Base-by-base conservation (phyloP, 2,113 vertebrate genomes). In the Cottus gobio region DNA sequence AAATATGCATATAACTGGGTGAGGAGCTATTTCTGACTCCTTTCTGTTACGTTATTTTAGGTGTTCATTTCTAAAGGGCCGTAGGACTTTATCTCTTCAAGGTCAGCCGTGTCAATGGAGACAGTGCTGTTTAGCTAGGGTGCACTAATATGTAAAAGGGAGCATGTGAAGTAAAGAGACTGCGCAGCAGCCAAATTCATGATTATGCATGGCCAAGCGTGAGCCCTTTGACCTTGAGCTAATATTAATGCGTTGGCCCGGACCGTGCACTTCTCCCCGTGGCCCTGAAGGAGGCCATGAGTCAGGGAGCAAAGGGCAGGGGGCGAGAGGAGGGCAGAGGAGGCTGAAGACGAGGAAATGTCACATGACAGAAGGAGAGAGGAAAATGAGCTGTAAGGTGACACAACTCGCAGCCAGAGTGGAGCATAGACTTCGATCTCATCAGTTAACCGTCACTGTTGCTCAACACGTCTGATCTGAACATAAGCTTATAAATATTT, bases 161-260 rank as follows among this genome's bases (percentile, higher is more conserved):
- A 64, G 74, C 65, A 69, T 81, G 84, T 54, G 80, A 89, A 78
- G 77, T 52, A 77, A 80, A n/a, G 79, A 77, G 85, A 56, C 63
- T 15, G 48, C n/a, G 78, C 44, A 68, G 71, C 83, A 82, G 79
- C 20, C 56, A 64, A 77, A 82, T 68, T 89, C 90, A 81, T 93
- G 89, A 80, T 87, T 93, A 93, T 93, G 88, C 87, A 89, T 71
- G 57, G 39, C 75, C 71, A 80, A 37, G 79, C 69, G 65, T 90
- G 89, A 91, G 85, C 83, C 75, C 83, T 64, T 62, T 71, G 71
- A 95, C 93, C 93, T 93, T 94, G 90, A 90, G 91, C 87, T 90
- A 87, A 92, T 89, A 91, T 91, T 91, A 88, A 93, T 91, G 91
- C 83, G 39, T 42, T 68, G 89, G 83, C 83, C 88, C 8, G 46